Base-by-base conservation (phyloP, 2,888 invertebrate species). In the Adineta ricciae region DNA sequence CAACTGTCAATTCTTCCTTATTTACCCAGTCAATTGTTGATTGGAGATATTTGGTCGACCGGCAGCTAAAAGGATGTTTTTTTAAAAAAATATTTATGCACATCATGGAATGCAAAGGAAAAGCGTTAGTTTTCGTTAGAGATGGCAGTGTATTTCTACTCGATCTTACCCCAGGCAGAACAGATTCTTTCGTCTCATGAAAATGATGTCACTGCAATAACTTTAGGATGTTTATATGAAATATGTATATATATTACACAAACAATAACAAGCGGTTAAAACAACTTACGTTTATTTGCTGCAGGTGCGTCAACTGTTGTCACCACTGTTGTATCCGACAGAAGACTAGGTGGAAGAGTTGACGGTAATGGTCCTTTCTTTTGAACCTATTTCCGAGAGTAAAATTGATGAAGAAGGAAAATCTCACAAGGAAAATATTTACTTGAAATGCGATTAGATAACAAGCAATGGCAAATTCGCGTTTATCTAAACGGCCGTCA, bases 391-490 rank as follows among this genome's bases (percentile, higher is more conserved):
- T 83, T 84, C 1, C 73, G n/a, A 27, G 19, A 50, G 11, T 11
- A 5, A 73, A 52, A 36, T 85, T 78, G 83, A 38, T 73, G 50
- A 38, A 52, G 50, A 78, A 38, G 9, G 95, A 95, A 1, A 94
- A 94, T 8, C 96, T 96, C 16, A 46, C 41, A 21, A 11, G 9
- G 21, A 78, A 41, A 41, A 11, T 78, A 41, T 41, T 38, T 27
- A 41, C 87, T 89, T 89, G 84, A 90, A 90, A 78, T 41, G 78
- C 21, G 24, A 78, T 78, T n/a, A 91, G 87, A 87, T 89, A 89
- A 88, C 90, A 90, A 84, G 90, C 90, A 84, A 91, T 90, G 38
- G 90, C 90, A 86, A 91, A 91, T 87, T 91, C 91, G 86, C 89
- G 89, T 87, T 88, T 88, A 88, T 90, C 90, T 89, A 91, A 89